Evolutionary conservation across 2,888 invertebrate species (phyloP).

Genomic region (Phasia obesa): DNA sequence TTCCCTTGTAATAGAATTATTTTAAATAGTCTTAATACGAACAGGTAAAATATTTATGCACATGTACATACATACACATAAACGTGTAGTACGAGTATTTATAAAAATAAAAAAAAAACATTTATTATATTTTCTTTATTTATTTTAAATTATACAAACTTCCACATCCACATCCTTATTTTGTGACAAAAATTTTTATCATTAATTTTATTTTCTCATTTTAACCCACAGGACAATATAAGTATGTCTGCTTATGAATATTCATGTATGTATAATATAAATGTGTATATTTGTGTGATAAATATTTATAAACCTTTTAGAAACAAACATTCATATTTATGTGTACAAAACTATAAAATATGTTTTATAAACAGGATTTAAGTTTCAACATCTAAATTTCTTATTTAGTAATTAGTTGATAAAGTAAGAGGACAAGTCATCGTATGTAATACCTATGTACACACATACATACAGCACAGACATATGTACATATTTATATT

Average conservation of each 20-base stretch:
- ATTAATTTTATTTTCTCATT: slow-evolving; percentile 16
- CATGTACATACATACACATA: too few relatives aligned
- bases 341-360: slow-evolving; percentile 6
- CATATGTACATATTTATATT: background rate
- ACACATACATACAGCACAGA: background rate
- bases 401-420: slow-evolving; percentile 52
- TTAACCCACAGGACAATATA: slow-evolving; percentile 5
- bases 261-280: background rate
- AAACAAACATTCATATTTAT: background rate
- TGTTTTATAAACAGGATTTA: slow-evolving; percentile 49
- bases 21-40: too few relatives aligned
- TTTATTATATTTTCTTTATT: too few relatives aligned
- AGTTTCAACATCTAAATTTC: slow-evolving; percentile 40
- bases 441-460: background rate
- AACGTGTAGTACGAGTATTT: too few relatives aligned
- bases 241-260: background rate
- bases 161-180: too few relatives aligned
- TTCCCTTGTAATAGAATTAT: too few relatives aligned
- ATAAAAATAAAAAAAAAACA: too few relatives aligned
- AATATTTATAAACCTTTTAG: too few relatives aligned
- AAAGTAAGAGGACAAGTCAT: slow-evolving; percentile 45
- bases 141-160: too few relatives aligned
- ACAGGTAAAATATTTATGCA: too few relatives aligned
- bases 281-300: too few relatives aligned
- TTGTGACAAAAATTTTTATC: background rate